Percentiles rank a stretch among this genome's conserved stretches.
Evolutionary conservation across 2,888 invertebrate species (phyloP).

Genomic region (Isoperla grammatica): DNA sequence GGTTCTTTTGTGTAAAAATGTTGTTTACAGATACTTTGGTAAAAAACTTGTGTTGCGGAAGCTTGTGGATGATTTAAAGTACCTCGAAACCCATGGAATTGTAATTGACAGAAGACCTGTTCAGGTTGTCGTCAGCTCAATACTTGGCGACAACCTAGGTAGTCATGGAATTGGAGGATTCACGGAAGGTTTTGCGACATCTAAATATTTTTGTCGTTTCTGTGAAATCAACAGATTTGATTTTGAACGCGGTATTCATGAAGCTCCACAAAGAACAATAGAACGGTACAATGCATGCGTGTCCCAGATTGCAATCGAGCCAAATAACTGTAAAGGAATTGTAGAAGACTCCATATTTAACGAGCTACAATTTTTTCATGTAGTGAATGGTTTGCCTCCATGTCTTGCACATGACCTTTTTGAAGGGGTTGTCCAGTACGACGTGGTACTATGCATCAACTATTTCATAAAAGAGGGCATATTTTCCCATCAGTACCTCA

Average conservation of each 20-base stretch:
- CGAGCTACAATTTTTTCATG: not conserved
- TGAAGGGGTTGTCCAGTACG: constrained; percentile 1
- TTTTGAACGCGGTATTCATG: not conserved
- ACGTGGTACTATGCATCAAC: not conserved
- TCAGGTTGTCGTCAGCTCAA: not conserved
- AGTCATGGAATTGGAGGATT: constrained; percentile 13
- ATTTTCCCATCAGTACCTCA: not conserved
- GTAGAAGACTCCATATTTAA: not conserved
- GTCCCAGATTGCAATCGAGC: not conserved
- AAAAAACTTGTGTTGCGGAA: not conserved
- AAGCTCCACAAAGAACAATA: not conserved
- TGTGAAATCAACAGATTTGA: not conserved
- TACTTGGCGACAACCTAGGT: constrained; percentile 8
- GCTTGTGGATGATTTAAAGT: constrained; percentile 3
- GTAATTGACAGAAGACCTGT: not conserved
- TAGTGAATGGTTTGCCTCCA: not conserved
- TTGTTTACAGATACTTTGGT: constrained; percentile 2
- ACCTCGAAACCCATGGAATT: constrained; percentile 7
- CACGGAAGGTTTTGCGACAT: not conserved
- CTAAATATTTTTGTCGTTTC: constrained; percentile 13
- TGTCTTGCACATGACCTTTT: constrained; percentile 1
- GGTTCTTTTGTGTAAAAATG: constrained; percentile 7
- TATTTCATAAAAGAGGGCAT: not conserved
- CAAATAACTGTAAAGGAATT: not conserved
- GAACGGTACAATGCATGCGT: not conserved